These are phyloP conservation scores for Tenthredo scrophulariae DNA, from an alignment of 2,888 invertebrate genomes.

Conservation along the genomic window DNA sequence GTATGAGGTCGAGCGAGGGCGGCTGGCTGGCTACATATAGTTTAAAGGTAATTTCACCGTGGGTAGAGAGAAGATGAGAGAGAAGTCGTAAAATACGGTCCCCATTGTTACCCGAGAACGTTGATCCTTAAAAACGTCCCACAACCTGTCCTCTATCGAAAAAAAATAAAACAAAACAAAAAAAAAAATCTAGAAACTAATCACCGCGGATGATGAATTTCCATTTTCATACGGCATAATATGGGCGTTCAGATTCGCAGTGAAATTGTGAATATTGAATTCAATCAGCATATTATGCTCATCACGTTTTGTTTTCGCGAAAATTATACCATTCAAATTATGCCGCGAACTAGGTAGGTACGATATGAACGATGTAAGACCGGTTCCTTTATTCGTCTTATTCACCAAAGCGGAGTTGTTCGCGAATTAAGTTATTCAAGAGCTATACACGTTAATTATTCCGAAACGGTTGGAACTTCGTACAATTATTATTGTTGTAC, in stretches of 20 bases:
- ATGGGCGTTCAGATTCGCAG: neutral
- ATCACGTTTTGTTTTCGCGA: neutral
- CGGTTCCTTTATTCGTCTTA: too few relatives aligned
- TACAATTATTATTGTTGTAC: too few relatives aligned
- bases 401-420: too few relatives aligned
- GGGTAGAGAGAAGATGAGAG: slow-evolving; percentile 11
- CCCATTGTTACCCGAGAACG: slow-evolving; percentile 28
- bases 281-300: neutral
- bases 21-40: neutral
- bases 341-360: too few relatives aligned
- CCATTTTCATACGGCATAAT: neutral
- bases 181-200: neutral
- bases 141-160: neutral
- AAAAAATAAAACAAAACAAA: neutral
- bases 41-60: slow-evolving; percentile 7
- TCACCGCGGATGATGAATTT: neutral
- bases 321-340: neutral
- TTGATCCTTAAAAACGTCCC: slow-evolving; percentile 30
- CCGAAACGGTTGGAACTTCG: too few relatives aligned
- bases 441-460: too few relatives aligned
- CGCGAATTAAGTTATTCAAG: too few relatives aligned
- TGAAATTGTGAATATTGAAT: neutral
- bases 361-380: too few relatives aligned
- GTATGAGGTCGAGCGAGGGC: neutral
- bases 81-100: neutral